These are phyloP conservation scores for Candoia aspera DNA, from an alignment of 2,113 vertebrate species.

Conservation along the genomic window DNA sequence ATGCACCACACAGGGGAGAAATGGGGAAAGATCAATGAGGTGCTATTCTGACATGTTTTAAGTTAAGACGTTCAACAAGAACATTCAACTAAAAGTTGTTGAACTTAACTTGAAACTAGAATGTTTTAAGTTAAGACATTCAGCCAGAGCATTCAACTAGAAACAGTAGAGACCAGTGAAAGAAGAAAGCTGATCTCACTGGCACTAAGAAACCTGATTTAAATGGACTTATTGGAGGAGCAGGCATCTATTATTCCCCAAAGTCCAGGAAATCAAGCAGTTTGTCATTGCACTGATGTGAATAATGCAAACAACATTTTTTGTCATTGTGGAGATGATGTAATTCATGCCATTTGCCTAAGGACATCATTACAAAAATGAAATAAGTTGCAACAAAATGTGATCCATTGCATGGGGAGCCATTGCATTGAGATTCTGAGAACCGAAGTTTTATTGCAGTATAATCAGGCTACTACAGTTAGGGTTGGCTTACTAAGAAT, in stretches of 20 bases:
- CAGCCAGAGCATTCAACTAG: neutral
- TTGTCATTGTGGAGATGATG: neutral
- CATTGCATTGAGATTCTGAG: neutral
- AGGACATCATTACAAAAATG: neutral
- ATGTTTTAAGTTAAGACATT: neutral
- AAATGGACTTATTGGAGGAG: neutral
- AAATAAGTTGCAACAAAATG: neutral
- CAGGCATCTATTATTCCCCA: neutral
- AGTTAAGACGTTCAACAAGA: neutral
- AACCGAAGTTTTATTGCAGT: neutral
- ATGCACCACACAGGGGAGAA: neutral
- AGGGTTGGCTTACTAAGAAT: neutral
- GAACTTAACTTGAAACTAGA: neutral
- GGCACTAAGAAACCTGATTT: neutral
- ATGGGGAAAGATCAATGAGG: neutral
- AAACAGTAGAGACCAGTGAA: neutral
- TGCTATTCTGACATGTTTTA: neutral
- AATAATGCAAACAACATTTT: neutral
- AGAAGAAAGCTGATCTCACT: neutral
- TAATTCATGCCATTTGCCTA: neutral
- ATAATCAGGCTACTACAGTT: neutral
- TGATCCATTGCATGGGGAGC: neutral
- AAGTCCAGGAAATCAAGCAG: neutral
- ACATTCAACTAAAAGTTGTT: neutral
- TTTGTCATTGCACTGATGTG: neutral